Evolutionary conservation across 2,113 vertebrate genomes (phyloP).

Genomic region (Haliaeetus leucogaster): DNA sequence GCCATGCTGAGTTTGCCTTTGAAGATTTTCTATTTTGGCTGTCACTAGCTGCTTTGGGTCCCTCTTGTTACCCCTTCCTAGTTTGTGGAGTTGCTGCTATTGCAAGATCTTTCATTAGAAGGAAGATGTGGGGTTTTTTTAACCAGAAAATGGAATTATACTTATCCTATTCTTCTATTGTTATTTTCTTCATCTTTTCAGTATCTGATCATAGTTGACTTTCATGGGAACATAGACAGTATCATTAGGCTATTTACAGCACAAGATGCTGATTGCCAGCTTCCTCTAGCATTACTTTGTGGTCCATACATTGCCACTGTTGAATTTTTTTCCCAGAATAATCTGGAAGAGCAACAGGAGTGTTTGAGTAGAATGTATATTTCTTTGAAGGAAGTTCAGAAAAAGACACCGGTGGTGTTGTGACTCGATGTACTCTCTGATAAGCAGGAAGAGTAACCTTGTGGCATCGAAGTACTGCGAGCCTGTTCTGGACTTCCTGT

Average conservation of each 20-base stretch:
- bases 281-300: neutral
- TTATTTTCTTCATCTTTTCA: neutral
- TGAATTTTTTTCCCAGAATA: neutral
- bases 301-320: neutral
- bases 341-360: neutral
- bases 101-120: neutral
- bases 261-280: neutral
- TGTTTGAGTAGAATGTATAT: neutral
- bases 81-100: neutral
- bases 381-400: neutral
- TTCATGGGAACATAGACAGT: neutral
- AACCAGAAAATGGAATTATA: neutral
- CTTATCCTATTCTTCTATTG: neutral
- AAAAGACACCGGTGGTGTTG: neutral
- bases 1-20: neutral
- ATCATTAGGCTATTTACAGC: neutral
- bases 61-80: neutral
- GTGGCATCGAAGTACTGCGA: neutral
- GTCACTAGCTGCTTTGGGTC: neutral
- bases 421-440: neutral
- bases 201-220: neutral
- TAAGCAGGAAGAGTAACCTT: slow-evolving; percentile 8
- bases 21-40: neutral
- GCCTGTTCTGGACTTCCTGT: neutral
- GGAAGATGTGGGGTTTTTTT: neutral